Base-by-base conservation (phyloP, 2,797 vertebrate genomes). In the Labeo calbasu region DNA sequence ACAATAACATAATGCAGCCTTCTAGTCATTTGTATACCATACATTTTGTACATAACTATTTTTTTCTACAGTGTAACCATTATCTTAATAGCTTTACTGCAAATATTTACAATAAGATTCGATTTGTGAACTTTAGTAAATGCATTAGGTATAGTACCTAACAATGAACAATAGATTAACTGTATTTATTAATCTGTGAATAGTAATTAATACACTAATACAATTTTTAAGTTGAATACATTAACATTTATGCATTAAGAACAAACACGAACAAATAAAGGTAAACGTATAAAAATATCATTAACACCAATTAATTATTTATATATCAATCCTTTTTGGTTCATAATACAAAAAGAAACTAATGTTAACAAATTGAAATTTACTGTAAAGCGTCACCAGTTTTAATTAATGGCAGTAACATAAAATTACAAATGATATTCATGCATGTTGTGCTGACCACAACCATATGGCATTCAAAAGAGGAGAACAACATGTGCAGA, bases 401-500 rank as follows among this genome's bases (percentile, higher is more conserved):
- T 17, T 73, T n/a, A 21, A 55, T 75, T 4, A 55, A 75, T 13
- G 50, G 17, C 28, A 72, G 14, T 51, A 36, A 17, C 3, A 3
- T 46, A 55, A 15, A 15, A 14, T n/a, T 11, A 53, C 36, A 43
- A 69, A 43, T 40, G 0, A 69, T 69, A 81, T 59, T 21, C 46
- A 48, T 59, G 15, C 1, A 1, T 48, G 21, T 65, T 65, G 17
- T 43, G n/a, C 15, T 3, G 14, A 57, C 12, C n/a, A 73, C 3
- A 66, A 65, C 5, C 51, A 78, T 61, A 50, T 50, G 82, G 82
- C 82, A 84, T 84, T 84, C 82, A 78, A 78, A 61, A 23, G 1
- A 61, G 65, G 14, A 70, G 53, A 48, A 15, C 2, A 25, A 21
- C 46, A 43, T 68, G 28, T 55, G 55, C 19, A 21, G 15, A 5